A percentile compares a stretch with the other conserved stretches of the same genome.
Evolutionary conservation across 2,113 vertebrate species (phyloP).

Genomic region (Toxotes jaculatrix): DNA sequence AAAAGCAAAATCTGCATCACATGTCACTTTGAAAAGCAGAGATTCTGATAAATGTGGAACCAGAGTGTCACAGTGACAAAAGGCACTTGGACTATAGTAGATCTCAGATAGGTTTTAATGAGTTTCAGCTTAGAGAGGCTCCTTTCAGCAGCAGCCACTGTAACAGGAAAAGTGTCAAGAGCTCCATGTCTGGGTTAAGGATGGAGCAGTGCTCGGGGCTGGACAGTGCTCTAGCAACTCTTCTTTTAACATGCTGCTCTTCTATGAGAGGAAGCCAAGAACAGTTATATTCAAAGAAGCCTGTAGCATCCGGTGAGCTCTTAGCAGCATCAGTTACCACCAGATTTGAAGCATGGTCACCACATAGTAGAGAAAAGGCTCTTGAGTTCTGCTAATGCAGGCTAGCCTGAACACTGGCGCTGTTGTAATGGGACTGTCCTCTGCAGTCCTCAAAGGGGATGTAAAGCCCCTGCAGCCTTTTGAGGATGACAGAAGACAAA

Average conservation of each 20-base stretch:
- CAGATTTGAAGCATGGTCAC: constrained; percentile 29
- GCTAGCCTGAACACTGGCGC: constrained; percentile 39
- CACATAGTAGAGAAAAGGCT: constrained; percentile 34
- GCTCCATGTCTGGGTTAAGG: not conserved
- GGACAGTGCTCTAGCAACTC: not conserved
- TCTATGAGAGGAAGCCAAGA: not conserved
- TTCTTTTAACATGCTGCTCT: not conserved
- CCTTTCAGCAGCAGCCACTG: constrained; percentile 1
- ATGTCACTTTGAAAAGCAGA: too few species aligned
- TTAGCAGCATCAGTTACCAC: constrained; percentile 40
- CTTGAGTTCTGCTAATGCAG: constrained; percentile 6
- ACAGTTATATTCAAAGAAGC: not conserved
- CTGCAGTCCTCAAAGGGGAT: constrained; percentile 49
- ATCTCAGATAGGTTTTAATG: too few species aligned
- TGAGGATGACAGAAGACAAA: constrained; percentile 27
- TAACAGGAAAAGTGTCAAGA: not conserved
- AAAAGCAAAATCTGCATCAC: too few species aligned
- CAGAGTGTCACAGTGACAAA: too few species aligned
- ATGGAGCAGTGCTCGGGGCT: not conserved
- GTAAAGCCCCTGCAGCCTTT: constrained; percentile 12
- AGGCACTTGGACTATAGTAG: too few species aligned
- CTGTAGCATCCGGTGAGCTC: too few species aligned
- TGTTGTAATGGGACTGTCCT: constrained; percentile 47
- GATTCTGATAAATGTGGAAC: too few species aligned
- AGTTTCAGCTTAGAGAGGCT: not conserved